Percentiles rank a stretch among this genome's conserved stretches.
Evolutionary conservation across 2,113 vertebrate genomes (phyloP).

Genomic region (Otus sunia): DNA sequence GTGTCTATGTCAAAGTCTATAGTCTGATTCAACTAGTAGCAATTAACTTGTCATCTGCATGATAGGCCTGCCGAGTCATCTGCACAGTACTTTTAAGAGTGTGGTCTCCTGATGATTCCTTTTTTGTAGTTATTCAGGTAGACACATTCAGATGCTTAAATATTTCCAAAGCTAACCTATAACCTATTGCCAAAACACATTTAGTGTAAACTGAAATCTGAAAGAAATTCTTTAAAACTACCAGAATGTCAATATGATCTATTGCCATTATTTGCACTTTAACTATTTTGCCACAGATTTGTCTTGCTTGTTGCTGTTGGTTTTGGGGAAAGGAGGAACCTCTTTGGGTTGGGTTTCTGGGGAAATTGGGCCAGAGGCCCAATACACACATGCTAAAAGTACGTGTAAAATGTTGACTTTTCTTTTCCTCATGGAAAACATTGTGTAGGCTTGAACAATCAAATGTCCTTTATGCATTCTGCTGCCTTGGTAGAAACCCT

Average conservation of each 20-base stretch:
- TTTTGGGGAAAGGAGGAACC: not conserved
- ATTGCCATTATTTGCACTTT: not conserved
- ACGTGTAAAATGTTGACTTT: not conserved
- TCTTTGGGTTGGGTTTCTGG: not conserved
- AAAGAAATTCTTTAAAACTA: not conserved
- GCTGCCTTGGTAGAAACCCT: not conserved
- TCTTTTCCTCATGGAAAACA: not conserved
- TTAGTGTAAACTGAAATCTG: not conserved
- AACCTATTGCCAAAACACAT: not conserved
- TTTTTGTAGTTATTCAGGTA: not conserved
- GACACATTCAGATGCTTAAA: not conserved
- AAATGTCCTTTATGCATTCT: not conserved
- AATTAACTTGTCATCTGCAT: not conserved
- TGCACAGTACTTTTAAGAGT: not conserved
- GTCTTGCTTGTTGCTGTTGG: accelerated
- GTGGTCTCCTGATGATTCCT: not conserved
- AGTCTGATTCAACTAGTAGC: not conserved
- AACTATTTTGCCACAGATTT: not conserved
- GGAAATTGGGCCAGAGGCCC: not conserved
- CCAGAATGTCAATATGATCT: not conserved
- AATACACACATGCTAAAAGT: not conserved
- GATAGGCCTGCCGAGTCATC: not conserved
- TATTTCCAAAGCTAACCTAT: not conserved
- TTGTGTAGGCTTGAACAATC: not conserved
- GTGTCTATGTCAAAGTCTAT: not conserved